A percentile compares a stretch with the other conserved stretches of the same genome.
Evolutionary conservation across 1,140 invertebrate genomes (phyloP).

Genomic region (Cherax quadricarinatus): DNA sequence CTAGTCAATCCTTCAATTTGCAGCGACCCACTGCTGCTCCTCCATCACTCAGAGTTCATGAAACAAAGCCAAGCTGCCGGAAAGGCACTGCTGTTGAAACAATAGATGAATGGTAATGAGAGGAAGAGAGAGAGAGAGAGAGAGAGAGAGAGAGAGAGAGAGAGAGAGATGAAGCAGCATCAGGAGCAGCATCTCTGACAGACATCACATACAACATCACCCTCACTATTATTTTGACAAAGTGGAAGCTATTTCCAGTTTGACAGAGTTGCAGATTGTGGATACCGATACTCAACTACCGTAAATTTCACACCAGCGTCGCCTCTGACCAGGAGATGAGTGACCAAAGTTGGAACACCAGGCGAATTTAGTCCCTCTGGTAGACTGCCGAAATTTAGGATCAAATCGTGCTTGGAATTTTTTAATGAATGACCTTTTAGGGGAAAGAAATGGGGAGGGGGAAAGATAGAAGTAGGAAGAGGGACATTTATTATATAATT

Average conservation of each 20-base stretch:
- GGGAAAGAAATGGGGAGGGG: neutral
- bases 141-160: neutral
- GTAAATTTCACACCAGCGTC: slow-evolving; percentile 39
- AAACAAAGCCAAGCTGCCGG: no score
- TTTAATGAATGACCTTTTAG: neutral
- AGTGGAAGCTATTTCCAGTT: slow-evolving; percentile 58
- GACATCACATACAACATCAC: no score
- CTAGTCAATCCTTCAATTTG: no score
- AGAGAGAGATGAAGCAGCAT: neutral
- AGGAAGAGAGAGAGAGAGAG: neutral
- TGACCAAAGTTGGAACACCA: slow-evolving; percentile 27
- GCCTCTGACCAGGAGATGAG: slow-evolving; percentile 38
- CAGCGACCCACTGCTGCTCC: no score
- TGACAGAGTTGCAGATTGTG: slow-evolving; percentile 63
- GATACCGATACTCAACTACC: slow-evolving; percentile 52
- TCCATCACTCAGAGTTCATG: no score
- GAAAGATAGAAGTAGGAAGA: no score
- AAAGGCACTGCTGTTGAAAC: no score
- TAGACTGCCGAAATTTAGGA: slow-evolving; percentile 40
- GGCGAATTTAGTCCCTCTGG: slow-evolving; percentile 1
- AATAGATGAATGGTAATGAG: neutral
- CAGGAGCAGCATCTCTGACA: no score
- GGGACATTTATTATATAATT: neutral
- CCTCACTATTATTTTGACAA: slow-evolving; percentile 59
- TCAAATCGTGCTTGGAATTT: slow-evolving; percentile 23